Percentiles rank a stretch among this genome's conserved stretches.
phyloP scores from a whole-genome alignment of 1,140 invertebrate genomes.

The Dreissena polymorpha region DNA sequence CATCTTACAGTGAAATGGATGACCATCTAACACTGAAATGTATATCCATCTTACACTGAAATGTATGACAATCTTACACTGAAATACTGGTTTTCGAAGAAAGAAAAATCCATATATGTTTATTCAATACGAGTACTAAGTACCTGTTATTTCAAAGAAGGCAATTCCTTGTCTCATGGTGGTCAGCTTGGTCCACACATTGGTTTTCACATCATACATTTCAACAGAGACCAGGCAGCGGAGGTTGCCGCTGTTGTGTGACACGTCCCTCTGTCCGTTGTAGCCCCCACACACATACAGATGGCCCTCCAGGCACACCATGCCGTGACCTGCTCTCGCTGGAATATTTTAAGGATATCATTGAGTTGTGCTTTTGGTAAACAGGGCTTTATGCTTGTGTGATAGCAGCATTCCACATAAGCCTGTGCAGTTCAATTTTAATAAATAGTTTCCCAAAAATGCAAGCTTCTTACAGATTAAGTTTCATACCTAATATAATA shows the following conservation, averaged over 20 bases:
- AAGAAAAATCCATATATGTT: neutral
- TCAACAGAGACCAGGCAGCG: conserved; percentile 57
- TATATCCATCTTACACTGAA: neutral
- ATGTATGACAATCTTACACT: neutral
- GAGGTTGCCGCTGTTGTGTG: neutral
- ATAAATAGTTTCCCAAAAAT: too few relatives aligned
- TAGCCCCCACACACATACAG: conserved; percentile 53
- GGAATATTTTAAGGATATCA: conserved; percentile 6
- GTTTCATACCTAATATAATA: too few relatives aligned
- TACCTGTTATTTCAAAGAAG: conserved; percentile 54
- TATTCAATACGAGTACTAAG: neutral
- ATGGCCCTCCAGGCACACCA: conserved; percentile 33
- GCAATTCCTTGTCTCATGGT: conserved; percentile 50
- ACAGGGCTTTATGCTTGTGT: too few relatives aligned
- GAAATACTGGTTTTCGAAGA: neutral
- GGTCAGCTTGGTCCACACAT: conserved; percentile 58
- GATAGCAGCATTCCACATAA: neutral
- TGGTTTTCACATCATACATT: conserved; percentile 36
- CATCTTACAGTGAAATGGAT: too few relatives aligned
- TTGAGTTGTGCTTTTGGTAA: neutral
- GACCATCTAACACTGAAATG: conserved; percentile 57
- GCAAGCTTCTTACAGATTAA: too few relatives aligned
- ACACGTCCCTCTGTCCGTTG: conserved; percentile 28
- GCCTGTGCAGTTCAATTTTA: too few relatives aligned
- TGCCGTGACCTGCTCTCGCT: conserved; percentile 54